Evolutionary conservation across 2,113 vertebrate species (phyloP).

Genomic region (Gallinago paraguaiae): DNA sequence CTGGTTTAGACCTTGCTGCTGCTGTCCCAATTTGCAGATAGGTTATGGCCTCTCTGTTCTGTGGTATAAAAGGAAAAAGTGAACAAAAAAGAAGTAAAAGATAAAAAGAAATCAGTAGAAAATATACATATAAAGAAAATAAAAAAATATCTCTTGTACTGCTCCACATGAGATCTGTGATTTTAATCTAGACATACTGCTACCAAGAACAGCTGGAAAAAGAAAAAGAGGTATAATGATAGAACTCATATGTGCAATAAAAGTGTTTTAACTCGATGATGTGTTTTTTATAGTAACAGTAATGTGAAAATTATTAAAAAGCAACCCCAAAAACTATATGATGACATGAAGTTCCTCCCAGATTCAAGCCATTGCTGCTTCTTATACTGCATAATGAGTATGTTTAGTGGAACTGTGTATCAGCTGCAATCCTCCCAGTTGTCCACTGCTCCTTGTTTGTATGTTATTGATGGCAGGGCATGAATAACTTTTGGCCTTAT

Average conservation of each 20-base stretch:
- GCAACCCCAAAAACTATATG: neutral
- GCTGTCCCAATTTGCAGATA: neutral
- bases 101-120: neutral
- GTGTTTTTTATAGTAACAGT: neutral
- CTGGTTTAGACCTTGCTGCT: neutral
- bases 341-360: neutral
- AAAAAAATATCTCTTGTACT: neutral
- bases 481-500: neutral
- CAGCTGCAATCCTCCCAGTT: neutral
- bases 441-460: neutral
- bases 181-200: neutral
- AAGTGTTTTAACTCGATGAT: neutral
- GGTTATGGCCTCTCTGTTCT: neutral
- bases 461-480: fast-evolving
- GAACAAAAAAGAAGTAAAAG: neutral
- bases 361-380: neutral
- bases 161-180: neutral
- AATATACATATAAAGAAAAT: neutral
- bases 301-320: neutral
- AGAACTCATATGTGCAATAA: neutral
- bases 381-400: neutral
- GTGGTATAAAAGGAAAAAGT: neutral
- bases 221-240: neutral
- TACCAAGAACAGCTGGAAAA: neutral
- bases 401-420: neutral